phyloP scores from a whole-genome alignment of 2,888 invertebrate genomes.

The Hanleya hanleyi region DNA sequence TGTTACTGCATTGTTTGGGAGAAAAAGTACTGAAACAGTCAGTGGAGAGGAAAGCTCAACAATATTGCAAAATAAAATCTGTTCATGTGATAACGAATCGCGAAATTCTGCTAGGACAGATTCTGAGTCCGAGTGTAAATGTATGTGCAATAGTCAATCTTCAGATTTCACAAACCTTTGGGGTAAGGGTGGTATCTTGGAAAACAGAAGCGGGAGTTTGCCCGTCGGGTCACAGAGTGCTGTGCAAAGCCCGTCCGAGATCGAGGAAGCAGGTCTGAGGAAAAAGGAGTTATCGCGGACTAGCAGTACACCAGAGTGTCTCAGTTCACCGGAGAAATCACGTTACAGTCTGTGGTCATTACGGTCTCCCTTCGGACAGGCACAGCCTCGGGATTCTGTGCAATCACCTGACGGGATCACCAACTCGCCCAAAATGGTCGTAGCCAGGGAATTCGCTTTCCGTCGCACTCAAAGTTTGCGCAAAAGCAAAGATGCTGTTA shows the following conservation, averaged over 20 bases:
- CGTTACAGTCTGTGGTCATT: not conserved
- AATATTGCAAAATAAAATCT: not conserved
- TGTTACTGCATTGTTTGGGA: not conserved
- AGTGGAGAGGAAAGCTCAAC: too few species aligned
- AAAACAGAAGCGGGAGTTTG: not conserved
- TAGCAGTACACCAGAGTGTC: constrained; percentile 53
- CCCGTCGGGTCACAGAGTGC: constrained; percentile 3
- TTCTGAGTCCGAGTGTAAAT: not conserved
- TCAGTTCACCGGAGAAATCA: constrained; percentile 31
- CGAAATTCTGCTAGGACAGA: not conserved
- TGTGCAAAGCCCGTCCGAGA: constrained; percentile 16
- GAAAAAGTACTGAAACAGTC: too few species aligned
- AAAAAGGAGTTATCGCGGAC: constrained; percentile 54
- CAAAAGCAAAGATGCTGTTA: constrained; percentile 55
- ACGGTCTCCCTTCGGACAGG: not conserved
- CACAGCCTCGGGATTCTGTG: not conserved
- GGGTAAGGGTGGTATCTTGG: not conserved
- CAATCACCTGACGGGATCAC: not conserved
- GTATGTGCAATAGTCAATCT: not conserved
- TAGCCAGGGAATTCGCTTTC: constrained; percentile 31
- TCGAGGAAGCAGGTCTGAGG: constrained; percentile 44
- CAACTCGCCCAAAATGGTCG: not conserved
- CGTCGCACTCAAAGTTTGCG: constrained; percentile 43
- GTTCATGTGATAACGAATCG: not conserved
- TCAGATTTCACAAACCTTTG: not conserved